phyloP scores from a whole-genome alignment of 2,888 invertebrate genomes.

The Agonum fuliginosum region DNA sequence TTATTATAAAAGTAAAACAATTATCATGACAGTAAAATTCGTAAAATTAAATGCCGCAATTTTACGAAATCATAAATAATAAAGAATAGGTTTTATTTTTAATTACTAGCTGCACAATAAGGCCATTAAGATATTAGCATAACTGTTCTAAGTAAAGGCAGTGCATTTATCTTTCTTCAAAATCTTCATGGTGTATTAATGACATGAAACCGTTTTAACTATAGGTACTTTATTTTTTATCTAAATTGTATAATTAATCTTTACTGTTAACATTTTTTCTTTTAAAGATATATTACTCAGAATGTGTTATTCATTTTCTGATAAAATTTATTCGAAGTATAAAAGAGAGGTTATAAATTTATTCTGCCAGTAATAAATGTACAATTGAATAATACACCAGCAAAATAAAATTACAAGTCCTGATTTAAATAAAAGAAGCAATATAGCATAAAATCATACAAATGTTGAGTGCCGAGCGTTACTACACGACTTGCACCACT shows the following conservation, averaged over 20 bases:
- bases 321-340: not conserved
- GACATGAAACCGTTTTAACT: constrained; percentile 20
- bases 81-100: constrained; percentile 25
- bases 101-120: constrained; percentile 39
- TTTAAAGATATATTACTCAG: not conserved
- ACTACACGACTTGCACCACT: not conserved
- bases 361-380: constrained; percentile 24
- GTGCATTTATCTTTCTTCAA: constrained; percentile 11
- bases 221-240: constrained; percentile 15
- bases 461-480: constrained; percentile 2
- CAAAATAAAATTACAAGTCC: constrained; percentile 8
- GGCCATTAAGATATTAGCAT: constrained; percentile 36
- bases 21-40: constrained; percentile 13
- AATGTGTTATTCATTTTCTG: not conserved
- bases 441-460: constrained; percentile 39
- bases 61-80: constrained; percentile 25
- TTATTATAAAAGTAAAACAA: constrained; percentile 8
- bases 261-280: constrained; percentile 21
- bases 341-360: not conserved
- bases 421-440: constrained; percentile 26
- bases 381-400: constrained; percentile 32
- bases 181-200: constrained; percentile 12
- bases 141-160: constrained; percentile 1
- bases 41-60: constrained; percentile 2
- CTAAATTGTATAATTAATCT: constrained; percentile 33